These are phyloP conservation scores for Caenorhabditis plicata DNA, from an alignment of 2,888 invertebrate species.

Conservation along the genomic window DNA sequence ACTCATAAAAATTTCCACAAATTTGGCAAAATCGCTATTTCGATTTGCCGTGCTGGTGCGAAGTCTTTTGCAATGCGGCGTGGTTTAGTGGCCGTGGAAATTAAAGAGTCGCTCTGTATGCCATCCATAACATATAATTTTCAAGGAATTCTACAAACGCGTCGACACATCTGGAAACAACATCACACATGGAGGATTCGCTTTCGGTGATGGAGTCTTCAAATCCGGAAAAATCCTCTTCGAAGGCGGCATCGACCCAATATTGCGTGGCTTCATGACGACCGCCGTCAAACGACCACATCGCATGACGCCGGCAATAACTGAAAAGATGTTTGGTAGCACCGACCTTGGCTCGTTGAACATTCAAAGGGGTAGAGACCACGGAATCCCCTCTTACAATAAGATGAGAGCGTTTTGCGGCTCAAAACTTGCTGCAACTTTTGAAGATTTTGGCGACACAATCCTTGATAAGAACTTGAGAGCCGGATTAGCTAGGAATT, in stretches of 20 bases:
- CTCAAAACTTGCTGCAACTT: conserved; percentile 73
- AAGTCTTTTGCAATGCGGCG: too few relatives aligned
- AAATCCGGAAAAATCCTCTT: conserved; percentile 91
- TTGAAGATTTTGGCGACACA: conserved; percentile 79
- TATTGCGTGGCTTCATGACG: conserved; percentile 60
- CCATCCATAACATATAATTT: conserved; percentile 3
- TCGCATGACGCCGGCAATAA: conserved; percentile 87
- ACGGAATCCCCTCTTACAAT: conserved; percentile 75
- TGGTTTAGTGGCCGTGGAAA: too few relatives aligned
- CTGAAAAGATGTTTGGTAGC: conserved; percentile 79
- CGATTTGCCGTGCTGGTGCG: too few relatives aligned
- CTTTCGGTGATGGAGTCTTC: conserved; percentile 90
- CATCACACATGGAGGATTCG: conserved; percentile 85
- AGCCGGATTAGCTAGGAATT: conserved; percentile 72
- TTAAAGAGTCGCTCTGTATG: too few relatives aligned
- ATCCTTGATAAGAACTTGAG: conserved; percentile 77
- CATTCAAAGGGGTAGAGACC: conserved; percentile 88
- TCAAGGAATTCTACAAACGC: conserved; percentile 74
- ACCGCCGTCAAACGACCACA: conserved; percentile 69
- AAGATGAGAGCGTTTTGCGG: conserved; percentile 78
- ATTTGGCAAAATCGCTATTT: too few relatives aligned
- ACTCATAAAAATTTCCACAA: too few relatives aligned
- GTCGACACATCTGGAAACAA: conserved; percentile 78
- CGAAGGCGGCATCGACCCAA: conserved; percentile 73
- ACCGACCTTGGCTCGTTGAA: conserved; percentile 89